Evolutionary conservation across 2,888 invertebrate genomes (phyloP).

Genomic region (Spilosoma lubricipeda): DNA sequence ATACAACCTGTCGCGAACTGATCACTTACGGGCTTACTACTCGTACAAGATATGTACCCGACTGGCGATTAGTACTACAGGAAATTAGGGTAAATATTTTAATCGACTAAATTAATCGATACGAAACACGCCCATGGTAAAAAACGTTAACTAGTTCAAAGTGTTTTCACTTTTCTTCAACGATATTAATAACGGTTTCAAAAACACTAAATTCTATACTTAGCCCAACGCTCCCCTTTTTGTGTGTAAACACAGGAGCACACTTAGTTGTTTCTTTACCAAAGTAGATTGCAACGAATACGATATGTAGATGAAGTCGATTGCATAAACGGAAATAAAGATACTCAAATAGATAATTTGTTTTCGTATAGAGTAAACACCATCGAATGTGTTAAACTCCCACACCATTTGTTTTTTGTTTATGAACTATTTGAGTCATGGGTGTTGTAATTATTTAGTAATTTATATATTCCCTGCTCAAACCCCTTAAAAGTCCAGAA

Average conservation of each 20-base stretch:
- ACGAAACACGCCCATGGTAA: not conserved
- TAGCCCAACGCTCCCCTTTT: constrained; percentile 1
- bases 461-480: constrained; percentile 42
- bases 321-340: not conserved
- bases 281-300: constrained; percentile 3
- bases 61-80: not conserved
- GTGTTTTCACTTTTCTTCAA: constrained; percentile 3
- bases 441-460: constrained; percentile 46
- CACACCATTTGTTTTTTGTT: constrained; percentile 28
- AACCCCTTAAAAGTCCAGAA: constrained; percentile 35
- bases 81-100: not conserved
- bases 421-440: constrained; percentile 48
- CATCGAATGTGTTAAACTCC: constrained; percentile 29
- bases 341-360: constrained; percentile 26
- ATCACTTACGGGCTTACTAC: not conserved
- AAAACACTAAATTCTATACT: not conserved
- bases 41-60: not conserved
- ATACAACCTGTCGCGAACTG: not conserved
- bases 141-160: not conserved
- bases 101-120: not conserved
- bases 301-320: not conserved
- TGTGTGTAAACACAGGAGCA: not conserved
- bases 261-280: not conserved
- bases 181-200: not conserved
- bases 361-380: constrained; percentile 39